Percentiles rank a stretch among this genome's conserved stretches.
These are phyloP conservation scores for Sebastes oblongus DNA, from an alignment of 2,797 vertebrate genomes.

Conservation along the genomic window DNA sequence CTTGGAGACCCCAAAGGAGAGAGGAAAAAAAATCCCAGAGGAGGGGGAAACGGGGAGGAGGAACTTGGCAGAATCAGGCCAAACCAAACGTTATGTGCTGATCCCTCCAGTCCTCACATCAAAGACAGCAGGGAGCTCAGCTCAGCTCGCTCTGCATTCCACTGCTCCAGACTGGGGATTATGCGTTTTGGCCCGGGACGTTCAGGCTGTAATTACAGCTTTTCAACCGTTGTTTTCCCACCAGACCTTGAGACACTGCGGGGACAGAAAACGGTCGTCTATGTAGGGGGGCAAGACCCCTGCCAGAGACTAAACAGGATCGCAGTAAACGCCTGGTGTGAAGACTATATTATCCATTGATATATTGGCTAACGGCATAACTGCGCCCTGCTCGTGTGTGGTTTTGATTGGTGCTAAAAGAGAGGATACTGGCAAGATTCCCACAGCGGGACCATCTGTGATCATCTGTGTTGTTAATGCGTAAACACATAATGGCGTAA, in stretches of 20 bases:
- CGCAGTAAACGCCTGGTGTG: constrained; percentile 43
- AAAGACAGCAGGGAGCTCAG: constrained; percentile 77
- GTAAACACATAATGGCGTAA: constrained; percentile 57
- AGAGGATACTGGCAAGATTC: constrained; percentile 50
- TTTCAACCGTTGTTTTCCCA: constrained; percentile 78
- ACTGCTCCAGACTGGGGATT: constrained; percentile 79
- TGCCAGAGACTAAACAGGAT: constrained; percentile 48
- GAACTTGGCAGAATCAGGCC: constrained; percentile 77
- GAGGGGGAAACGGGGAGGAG: constrained; percentile 29
- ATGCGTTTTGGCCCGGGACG: constrained; percentile 74
- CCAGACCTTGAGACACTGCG: constrained; percentile 73
- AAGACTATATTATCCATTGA: constrained; percentile 44
- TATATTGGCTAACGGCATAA: constrained; percentile 32
- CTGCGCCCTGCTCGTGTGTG: constrained; percentile 10
- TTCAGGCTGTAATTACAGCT: constrained; percentile 79
- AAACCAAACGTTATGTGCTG: constrained; percentile 78
- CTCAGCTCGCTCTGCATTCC: constrained; percentile 80
- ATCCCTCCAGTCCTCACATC: constrained; percentile 79
- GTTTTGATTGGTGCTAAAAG: constrained; percentile 56
- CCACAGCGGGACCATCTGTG: constrained; percentile 64
- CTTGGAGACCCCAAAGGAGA: constrained; percentile 60
- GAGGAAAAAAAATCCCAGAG: constrained; percentile 51
- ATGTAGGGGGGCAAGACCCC: constrained; percentile 40
- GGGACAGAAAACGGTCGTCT: constrained; percentile 62
- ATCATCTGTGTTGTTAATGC: constrained; percentile 58